Conservation (phyloP, 2,888 invertebrate genomes). For the Herminia tarsipennalis region DNA sequence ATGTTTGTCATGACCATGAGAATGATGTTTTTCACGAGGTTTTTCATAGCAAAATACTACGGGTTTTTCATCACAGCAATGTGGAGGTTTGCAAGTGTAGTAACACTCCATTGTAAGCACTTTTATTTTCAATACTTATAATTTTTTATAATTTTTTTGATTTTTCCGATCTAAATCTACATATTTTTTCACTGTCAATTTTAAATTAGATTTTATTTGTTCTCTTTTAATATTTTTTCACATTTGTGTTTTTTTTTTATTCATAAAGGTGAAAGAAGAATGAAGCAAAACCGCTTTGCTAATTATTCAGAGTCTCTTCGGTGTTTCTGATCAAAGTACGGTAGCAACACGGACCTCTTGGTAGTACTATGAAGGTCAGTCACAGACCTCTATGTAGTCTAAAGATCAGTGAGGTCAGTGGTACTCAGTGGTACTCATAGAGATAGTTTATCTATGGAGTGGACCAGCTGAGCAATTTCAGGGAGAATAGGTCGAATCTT, state of each 20-base stretch:
- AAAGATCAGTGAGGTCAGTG: no score
- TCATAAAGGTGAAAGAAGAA: no score
- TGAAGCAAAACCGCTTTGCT: no score
- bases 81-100: constrained; percentile 47
- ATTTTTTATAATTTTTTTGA: constrained; percentile 44
- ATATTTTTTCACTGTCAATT: constrained; percentile 42
- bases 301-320: no score
- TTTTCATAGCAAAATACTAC: constrained; percentile 17
- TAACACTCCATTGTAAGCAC: constrained; percentile 66
- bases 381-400: no score
- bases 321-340: no score
- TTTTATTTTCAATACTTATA: constrained; percentile 20
- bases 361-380: no score
- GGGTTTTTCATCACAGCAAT: constrained; percentile 3
- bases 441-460: no score
- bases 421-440: no score
- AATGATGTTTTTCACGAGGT: not conserved
- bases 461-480: no score
- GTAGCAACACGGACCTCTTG: no score
- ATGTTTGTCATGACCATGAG: not conserved
- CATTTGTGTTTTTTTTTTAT: not conserved
- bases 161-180: constrained; percentile 25
- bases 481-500: no score
- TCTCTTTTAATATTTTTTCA: constrained; percentile 11
- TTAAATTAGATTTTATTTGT: constrained; percentile 24